Base-by-base conservation (phyloP, 2,113 vertebrate species). In the Plestiodon gilberti region DNA sequence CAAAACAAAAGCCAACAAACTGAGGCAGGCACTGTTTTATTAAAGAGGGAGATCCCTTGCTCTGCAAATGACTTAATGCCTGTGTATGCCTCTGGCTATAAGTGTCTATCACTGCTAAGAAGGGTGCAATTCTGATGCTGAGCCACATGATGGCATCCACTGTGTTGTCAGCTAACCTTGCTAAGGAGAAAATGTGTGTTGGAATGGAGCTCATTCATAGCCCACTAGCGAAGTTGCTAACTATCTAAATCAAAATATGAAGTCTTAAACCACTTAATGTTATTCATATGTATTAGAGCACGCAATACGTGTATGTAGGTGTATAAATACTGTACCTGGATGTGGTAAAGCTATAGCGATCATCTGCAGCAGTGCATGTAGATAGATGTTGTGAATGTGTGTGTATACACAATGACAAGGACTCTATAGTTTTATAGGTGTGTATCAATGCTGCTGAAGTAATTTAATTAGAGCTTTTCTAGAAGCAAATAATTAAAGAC, bases 171-270 rank as follows among this genome's bases (percentile, higher is more conserved):
- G 15, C 48, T 35, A 33, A 25, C 3, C 11, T 38, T 33, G 48
- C 3, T 52, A 20, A 64, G 30, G 33, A 80, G 5, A 43, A 4
- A n/a, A 25, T 35, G 25, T 22, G 18, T 62, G 28, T 33, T 62
- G 40, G 15, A 38, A n/a, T 28, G 40, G 3, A 3, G 70, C 30
- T n/a, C 57, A 55, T 83, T 78, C 81, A 8, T 48, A 78, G 62
- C 35, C 40, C 67, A 33, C 81, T 89, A 77, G 89, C 82, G 40
- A n/a, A n/a, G n/a, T n/a, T 33, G 83, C 23, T 11, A 30, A 84
- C 15, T 90, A 91, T 88, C 87, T 93, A 90, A 94, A 92, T 84
- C 91, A 81, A 83, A 83, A 91, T 88, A 82, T 93, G 81, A 67
- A 88, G 59, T 69, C 25, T 89, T 88, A 91, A 94, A 91, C 89